Evolutionary conservation across 53 echinoderm and acorn worm genomes (phyloP), one percentile per base, ranked within the genome.

Genomic region (Patiria pectinifera): DNA sequence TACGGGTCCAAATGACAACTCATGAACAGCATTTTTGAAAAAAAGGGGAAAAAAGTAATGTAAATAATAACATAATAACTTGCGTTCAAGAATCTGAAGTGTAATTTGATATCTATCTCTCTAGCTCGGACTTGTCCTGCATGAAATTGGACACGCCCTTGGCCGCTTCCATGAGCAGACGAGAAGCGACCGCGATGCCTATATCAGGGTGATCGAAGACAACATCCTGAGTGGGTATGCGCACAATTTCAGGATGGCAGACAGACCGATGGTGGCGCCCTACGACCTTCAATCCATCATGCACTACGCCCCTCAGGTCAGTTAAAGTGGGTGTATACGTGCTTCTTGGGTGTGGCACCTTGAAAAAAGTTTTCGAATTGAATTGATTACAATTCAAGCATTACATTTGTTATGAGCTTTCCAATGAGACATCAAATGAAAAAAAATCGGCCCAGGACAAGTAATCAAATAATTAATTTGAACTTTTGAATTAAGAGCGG

Each of bases 161-260:
- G 91, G 91, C 22, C 80, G 85, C 72, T 91, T 94, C 76, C 94
- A 94, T 60, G 94, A 94, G 46, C 94, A 94, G 74, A 85, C 59
- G 11, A 25, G 94, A 47, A 66, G 70, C 2, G 94, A 94, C 74
- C 86, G 94, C 12, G 91, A 91, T 71, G 86, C 91, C 16, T 21
- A 91, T 72, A 47, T 94, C 14, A 62, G 24, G 35, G 86, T 94
- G 45, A n/a, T 82, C 49, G 45, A n/a, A 10, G 22, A n/a, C 22
- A 94, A 94, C 86, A 91, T 94, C 23, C 80, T 5, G 12, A 35
- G 59, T 21, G 78, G 86, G 53, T 90, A 24, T 23, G 71, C 49
- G 24, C 66, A 63, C 62, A 94, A 94, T 60, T 94, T 85, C 86
- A 58, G 19, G 45, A 86, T 69, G 47, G 80, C 47, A 19, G 84